Percentiles rank a stretch among this genome's conserved stretches.
phyloP scores from a whole-genome alignment of 2,888 invertebrate genomes.

The Rosalia funebris region DNA sequence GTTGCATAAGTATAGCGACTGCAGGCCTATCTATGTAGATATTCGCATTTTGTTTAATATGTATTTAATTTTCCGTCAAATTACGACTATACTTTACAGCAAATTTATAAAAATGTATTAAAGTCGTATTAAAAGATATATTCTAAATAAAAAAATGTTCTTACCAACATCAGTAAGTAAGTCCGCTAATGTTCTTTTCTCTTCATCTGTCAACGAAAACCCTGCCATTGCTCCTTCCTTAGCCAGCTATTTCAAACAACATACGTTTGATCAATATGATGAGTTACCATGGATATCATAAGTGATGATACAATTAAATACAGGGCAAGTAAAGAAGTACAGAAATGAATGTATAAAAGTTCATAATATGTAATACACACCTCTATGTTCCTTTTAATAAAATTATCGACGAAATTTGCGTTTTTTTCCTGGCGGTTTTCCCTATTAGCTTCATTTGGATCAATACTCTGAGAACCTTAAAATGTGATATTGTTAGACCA shows the following conservation, averaged over 20 bases:
- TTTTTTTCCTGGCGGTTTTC: slow-evolving; percentile 1
- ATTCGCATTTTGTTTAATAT: too few species aligned
- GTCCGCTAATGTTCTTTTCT: slow-evolving; percentile 46
- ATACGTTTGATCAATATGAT: slow-evolving; percentile 18
- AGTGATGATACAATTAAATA: background rate
- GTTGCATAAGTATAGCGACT: too few species aligned
- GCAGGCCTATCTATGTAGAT: too few species aligned
- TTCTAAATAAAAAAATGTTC: too few species aligned
- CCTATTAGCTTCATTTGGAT: background rate
- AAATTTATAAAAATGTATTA: too few species aligned
- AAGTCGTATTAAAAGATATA: too few species aligned
- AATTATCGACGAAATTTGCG: slow-evolving; percentile 21
- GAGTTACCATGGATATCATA: background rate
- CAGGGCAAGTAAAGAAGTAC: background rate
- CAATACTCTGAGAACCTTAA: background rate
- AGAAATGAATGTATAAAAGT: too few species aligned
- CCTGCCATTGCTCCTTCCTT: slow-evolving; percentile 44
- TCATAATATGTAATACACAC: too few species aligned
- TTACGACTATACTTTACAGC: too few species aligned
- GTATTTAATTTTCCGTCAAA: too few species aligned
- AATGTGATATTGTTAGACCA: too few species aligned
- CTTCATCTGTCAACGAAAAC: slow-evolving; percentile 49
- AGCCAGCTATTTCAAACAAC: slow-evolving; percentile 37
- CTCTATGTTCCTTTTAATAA: slow-evolving; percentile 41
- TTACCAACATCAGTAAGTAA: slow-evolving; percentile 39